These are phyloP conservation scores for Periparus ater DNA, from an alignment of 2,797 vertebrate species.

Conservation along the genomic window DNA sequence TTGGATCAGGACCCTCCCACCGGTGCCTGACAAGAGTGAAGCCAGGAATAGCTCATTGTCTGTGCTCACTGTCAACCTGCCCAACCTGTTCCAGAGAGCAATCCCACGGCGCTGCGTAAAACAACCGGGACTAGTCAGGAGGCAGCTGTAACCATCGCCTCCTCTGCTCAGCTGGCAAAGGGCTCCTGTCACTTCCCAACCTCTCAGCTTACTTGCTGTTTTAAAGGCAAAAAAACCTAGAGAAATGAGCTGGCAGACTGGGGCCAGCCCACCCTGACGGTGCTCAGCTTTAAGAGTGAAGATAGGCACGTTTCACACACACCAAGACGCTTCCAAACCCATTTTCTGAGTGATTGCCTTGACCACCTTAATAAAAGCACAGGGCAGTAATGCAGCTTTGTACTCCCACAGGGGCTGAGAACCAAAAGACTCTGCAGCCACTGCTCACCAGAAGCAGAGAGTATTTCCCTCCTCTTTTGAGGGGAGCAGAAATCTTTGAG, in stretches of 20 bases:
- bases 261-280: neutral
- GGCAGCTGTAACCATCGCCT: conserved; percentile 42
- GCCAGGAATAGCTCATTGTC: conserved; percentile 40
- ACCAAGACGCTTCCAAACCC: neutral
- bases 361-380: neutral
- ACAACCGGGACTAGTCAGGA: neutral
- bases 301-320: neutral
- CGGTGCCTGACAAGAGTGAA: neutral
- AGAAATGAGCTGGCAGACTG: neutral
- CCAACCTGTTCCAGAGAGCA: conserved; percentile 1
- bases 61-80: conserved; percentile 34
- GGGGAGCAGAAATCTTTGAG: neutral
- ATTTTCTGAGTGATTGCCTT: neutral
- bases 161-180: conserved; percentile 9
- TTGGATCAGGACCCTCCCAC: conserved; percentile 26
- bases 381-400: neutral
- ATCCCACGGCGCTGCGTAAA: neutral
- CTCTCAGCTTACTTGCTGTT: neutral
- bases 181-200: conserved; percentile 13
- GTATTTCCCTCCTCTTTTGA: neutral
- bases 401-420: neutral
- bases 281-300: neutral
- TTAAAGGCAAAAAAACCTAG: neutral
- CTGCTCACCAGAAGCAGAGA: neutral
- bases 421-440: neutral